Base-by-base conservation (phyloP, 2,888 invertebrate genomes). In the Neoitamus cyanurus region DNA sequence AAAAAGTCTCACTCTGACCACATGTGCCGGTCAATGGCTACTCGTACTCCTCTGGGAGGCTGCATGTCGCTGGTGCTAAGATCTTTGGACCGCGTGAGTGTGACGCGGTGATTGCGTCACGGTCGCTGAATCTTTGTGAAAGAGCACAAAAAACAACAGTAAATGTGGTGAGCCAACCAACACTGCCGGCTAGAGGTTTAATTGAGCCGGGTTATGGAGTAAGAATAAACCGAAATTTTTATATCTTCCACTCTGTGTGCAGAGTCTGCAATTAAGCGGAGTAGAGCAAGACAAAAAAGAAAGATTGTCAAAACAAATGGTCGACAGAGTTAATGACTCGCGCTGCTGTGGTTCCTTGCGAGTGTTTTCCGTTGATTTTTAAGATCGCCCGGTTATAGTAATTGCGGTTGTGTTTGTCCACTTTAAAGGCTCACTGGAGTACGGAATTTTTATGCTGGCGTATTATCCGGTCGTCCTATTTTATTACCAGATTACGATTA, bases 21-120 rank as follows among this genome's bases (percentile, higher is more conserved):
- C 58, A 58, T 58, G 58, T 58, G 58, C 58, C 25, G 58, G 58
- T 58, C 58, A 58, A 58, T 58, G 58, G 58, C 58, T 58, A 58
- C 34, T 5, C 34, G 34, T 34, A 34, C 34, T 34, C 34, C 34
- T 3, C 4, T 7, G 34, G 4, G 34, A 3, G 58, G 58, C 42
- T 42, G 13, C n/a, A n/a, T 42, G 42, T n/a, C 42, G 9, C 9
- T 58, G 20, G 5, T 15, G 25, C 25, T 7, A 15, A 25, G 25
- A 58, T 9, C 58, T 58, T 11, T 25, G 25, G 58, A 58, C 58
- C 15, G 25, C 15, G 20, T n/a, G 42, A n/a, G n/a, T 42, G 42
- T 42, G 42, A 20, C 11, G 20, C 25, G 25, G 58, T 25, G 58
- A 58, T 58, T 58, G 20, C 58, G 58, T 58, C 58, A 58, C 58